These are phyloP conservation scores for Drosophila meridionalis DNA, from an alignment of 2,888 invertebrate species.

Conservation along the genomic window DNA sequence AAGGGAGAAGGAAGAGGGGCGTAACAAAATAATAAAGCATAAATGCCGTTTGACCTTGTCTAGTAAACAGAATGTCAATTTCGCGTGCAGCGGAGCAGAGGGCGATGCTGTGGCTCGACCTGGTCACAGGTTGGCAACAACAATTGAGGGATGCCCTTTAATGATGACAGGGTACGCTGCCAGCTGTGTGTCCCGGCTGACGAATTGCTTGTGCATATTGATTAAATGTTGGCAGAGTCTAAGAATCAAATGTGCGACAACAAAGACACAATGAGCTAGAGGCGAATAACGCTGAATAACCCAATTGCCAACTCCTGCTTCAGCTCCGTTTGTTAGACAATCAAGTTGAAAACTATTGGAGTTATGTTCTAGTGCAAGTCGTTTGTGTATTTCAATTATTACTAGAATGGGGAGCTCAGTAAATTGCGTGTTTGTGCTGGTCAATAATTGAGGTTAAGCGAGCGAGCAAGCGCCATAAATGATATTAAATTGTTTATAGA, in stretches of 20 bases:
- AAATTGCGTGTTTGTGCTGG: conserved; percentile 55
- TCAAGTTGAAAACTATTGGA: conserved; percentile 38
- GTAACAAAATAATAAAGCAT: conserved; percentile 48
- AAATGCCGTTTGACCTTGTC: conserved; percentile 72
- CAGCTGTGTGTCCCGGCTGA: conserved; percentile 12
- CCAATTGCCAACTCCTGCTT: conserved; percentile 34
- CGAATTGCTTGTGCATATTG: neutral
- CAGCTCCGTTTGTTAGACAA: neutral
- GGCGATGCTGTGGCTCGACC: conserved; percentile 12
- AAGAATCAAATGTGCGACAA: neutral
- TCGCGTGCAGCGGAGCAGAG: conserved; percentile 23
- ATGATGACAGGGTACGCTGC: conserved; percentile 36
- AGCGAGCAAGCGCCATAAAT: conserved; percentile 35
- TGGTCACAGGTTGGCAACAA: conserved; percentile 29
- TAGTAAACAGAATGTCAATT: conserved; percentile 60
- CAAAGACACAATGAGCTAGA: neutral
- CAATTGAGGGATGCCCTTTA: conserved; percentile 29
- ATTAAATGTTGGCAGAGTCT: neutral
- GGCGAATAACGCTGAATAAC: conserved; percentile 11
- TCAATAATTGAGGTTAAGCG: conserved; percentile 65
- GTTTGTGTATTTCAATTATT: conserved; percentile 37
- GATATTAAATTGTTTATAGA: conserved; percentile 67
- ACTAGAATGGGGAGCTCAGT: neutral
- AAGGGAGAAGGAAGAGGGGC: neutral
- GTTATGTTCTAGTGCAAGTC: neutral